phyloP scores from a whole-genome alignment of 2,888 invertebrate species.

The Penaeus monodon region DNA sequence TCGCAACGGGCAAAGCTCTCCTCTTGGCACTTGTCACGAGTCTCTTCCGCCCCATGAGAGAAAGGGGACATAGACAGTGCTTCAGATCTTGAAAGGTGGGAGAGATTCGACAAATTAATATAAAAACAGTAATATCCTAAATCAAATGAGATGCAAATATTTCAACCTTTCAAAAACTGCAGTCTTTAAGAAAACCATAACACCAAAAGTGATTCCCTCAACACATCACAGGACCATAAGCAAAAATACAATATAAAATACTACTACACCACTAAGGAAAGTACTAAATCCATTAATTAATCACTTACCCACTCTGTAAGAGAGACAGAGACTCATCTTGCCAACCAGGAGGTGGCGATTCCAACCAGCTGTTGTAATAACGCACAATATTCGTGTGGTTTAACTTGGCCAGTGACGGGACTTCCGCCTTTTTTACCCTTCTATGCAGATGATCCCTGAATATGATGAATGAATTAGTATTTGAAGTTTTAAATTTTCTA shows the following conservation, averaged over 20 bases:
- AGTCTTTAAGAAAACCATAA: no score
- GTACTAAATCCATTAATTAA: not conserved
- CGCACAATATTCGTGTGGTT: constrained; percentile 96
- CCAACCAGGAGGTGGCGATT: constrained; percentile 76
- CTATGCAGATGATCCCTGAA: constrained; percentile 82
- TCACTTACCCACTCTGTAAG: constrained; percentile 71
- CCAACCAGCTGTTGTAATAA: constrained; percentile 97
- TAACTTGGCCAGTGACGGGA: constrained; percentile 89
- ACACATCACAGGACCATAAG: no score
- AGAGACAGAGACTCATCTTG: constrained; percentile 84
- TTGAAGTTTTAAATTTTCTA: no score
- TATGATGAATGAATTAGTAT: constrained; percentile 39
- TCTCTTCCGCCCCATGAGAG: constrained; percentile 10
- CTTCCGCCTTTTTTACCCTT: constrained; percentile 97
- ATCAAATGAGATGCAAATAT: no score
- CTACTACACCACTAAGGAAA: no score
- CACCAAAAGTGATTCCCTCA: no score
- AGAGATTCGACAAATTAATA: no score
- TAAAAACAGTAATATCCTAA: no score
- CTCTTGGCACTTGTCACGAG: not conserved
- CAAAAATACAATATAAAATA: no score
- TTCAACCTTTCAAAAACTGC: no score
- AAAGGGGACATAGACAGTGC: not conserved
- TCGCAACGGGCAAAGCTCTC: no score
- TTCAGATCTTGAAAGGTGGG: no score